Base-by-base conservation (phyloP, 2,797 vertebrate genomes). In the Petrocephalus schoutedeni region DNA sequence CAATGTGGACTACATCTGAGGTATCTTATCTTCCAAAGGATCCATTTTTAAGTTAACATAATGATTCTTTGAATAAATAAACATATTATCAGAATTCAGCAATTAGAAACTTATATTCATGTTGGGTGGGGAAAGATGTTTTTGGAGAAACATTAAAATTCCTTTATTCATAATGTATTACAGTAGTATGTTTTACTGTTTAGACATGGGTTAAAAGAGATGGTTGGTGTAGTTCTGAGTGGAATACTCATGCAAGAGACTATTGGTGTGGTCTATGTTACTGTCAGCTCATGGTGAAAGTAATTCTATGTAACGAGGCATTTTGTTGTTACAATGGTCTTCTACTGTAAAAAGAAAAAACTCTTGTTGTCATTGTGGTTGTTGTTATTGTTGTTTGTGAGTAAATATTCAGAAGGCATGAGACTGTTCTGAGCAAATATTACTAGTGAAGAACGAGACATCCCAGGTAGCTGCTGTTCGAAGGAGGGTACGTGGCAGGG, bases 291-390 rank as follows among this genome's bases (percentile, higher is more conserved):
- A 14, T 32, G 23, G 23, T 67, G 64, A 32, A 14, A 67, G 32
- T 32, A 67, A 32, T 16, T 36, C 87, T 87, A 21, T 77, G 51
- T 80, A 87, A 87, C 74, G 28, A 56, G 67, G 59, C 86, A 77
- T 61, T 87, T 77, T 87, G 87, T 54, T 87, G 87, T 87, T 54
- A 80, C 51, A 6, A 32, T 57, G 28, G 16, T 71, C 53, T 87
- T 54, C 32, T 36, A 54, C 51, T n/a, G 36, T 80, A 71, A 80
- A 51, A 80, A 19, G 77, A 67, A 54, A 32, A 77, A 8, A 87
- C 71, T 77, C 19, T 32, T 51, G 49, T 51, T 51, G 5, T 51
- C 49, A 51, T 51, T 51, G 49, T n/a, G 57, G 85, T 86, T 87
- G 64, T 54, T 59, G 59, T 61, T 59, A n/a, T 59, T 28, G 64